Conservation (phyloP, 1,140 invertebrate species). For the Halesus radiatus region DNA sequence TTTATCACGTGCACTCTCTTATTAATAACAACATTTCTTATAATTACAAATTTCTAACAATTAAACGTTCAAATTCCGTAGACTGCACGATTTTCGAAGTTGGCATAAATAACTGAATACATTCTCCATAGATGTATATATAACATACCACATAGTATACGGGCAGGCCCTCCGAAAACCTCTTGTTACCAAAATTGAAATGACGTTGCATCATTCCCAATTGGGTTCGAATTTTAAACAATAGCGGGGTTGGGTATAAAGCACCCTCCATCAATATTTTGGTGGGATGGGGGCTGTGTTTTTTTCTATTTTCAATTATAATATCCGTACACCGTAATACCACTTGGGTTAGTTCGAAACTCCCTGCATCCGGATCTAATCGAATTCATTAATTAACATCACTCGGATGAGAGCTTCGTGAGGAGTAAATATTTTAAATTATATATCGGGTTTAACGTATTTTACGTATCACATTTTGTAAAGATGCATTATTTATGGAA, state of each 20-base stretch:
- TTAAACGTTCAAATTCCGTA: no score
- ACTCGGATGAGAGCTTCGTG: neutral
- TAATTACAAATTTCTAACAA: no score
- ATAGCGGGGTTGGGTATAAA: conserved; percentile 17
- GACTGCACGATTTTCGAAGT: neutral
- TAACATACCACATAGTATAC: no score
- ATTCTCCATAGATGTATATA: neutral
- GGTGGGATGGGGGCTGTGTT: conserved; percentile 12
- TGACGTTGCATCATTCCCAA: conserved; percentile 53
- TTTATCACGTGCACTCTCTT: no score
- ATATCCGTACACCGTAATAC: neutral
- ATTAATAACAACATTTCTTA: no score
- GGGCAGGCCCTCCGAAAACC: neutral
- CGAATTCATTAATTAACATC: conserved; percentile 11
- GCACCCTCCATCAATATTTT: conserved; percentile 38
- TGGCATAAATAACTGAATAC: neutral
- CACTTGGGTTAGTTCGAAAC: neutral
- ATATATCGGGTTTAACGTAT: no score
- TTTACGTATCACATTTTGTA: no score
- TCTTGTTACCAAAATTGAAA: conserved; percentile 36
- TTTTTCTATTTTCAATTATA: conserved; percentile 35
- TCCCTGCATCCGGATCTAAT: neutral
- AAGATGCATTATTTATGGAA: no score
- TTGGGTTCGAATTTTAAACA: conserved; percentile 42
- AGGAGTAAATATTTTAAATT: no score